Base-by-base conservation (phyloP, 2,797 vertebrate species). In the Muscicapa comitata region DNA sequence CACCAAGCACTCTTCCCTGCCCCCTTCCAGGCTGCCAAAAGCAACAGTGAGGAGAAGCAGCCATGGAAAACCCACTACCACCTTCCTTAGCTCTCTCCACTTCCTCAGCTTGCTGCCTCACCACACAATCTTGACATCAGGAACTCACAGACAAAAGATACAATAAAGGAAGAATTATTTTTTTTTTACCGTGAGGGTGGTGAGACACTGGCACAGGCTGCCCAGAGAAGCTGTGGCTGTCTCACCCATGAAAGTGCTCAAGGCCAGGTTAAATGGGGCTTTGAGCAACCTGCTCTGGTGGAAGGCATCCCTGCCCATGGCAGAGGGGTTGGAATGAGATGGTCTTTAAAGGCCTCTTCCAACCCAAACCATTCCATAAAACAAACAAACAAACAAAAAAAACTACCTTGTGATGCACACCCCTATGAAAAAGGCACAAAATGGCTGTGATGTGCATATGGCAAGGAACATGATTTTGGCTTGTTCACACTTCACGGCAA, bases 381-480 rank as follows among this genome's bases (percentile, higher is more conserved):
- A 38, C 6, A 14, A 38, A 14, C 13, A 14, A 38, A 38, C 38
- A 38, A 38, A 37, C 37, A 37, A 37, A 37, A 11, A 38, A 54
- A 16, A 73, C 10, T 6, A 72, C 13, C n/a, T 45, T 19, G 20
- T 17, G 47, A 35, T 26, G 53, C 57, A 63, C 4, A 12, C 6
- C 33, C 4, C 40, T n/a, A 13, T 18, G 50, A 55, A 45, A 65
- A 82, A 65, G 14, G 54, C 42, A 88, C 24, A 53, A 45, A 71
- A 48, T 1, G 4, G 12, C 43, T 83, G 20, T 38, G 45, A 83
- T 2, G 3, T 24, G 14, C 2, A 0, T 11, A 28, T 25, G 53
- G 50, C 58, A 65, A 47, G 42, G 29, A 88, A 51, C 6, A 61
- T 1, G 6, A 70, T 38, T 82, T 58, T 5, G 5, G 37, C 35